Conservation (phyloP, 2,888 invertebrate species). For the Loripinus fragilis region DNA sequence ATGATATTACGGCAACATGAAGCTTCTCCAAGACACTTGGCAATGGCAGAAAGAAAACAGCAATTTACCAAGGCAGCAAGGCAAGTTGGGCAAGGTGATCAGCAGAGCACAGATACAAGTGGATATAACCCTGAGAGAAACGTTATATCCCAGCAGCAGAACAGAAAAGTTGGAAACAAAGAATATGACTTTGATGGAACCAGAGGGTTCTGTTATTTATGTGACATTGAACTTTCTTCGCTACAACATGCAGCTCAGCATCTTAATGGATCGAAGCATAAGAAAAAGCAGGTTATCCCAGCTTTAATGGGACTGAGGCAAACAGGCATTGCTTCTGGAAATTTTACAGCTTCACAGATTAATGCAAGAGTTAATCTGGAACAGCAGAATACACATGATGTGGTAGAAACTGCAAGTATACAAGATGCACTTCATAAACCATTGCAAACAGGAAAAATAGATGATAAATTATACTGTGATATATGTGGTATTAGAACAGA, state of each 20-base stretch:
- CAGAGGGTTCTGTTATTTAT: constrained; percentile 59
- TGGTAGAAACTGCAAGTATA: too few relatives aligned
- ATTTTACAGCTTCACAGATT: too few relatives aligned
- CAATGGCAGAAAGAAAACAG: constrained; percentile 44
- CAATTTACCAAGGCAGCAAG: neutral
- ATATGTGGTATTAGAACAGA: neutral
- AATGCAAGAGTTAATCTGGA: too few relatives aligned
- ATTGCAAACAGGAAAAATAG: neutral
- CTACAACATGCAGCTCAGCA: constrained; percentile 57
- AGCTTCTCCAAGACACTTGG: constrained; percentile 59
- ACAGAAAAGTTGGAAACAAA: constrained; percentile 1
- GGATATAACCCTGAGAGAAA: too few relatives aligned
- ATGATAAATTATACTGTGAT: constrained; percentile 8
- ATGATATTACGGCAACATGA: constrained; percentile 48
- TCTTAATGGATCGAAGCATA: constrained; percentile 63
- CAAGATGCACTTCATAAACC: too few relatives aligned
- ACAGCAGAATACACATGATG: neutral
- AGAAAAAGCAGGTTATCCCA: constrained; percentile 29
- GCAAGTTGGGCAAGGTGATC: neutral
- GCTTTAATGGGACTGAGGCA: neutral
- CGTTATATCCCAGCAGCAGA: neutral
- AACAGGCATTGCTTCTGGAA: too few relatives aligned
- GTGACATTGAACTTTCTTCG: constrained; percentile 62
- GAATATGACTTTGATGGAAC: constrained; percentile 48
- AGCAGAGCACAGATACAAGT: neutral